These are phyloP conservation scores for Bombus pyrosoma DNA, from an alignment of 1,140 invertebrate genomes.

Conservation along the genomic window DNA sequence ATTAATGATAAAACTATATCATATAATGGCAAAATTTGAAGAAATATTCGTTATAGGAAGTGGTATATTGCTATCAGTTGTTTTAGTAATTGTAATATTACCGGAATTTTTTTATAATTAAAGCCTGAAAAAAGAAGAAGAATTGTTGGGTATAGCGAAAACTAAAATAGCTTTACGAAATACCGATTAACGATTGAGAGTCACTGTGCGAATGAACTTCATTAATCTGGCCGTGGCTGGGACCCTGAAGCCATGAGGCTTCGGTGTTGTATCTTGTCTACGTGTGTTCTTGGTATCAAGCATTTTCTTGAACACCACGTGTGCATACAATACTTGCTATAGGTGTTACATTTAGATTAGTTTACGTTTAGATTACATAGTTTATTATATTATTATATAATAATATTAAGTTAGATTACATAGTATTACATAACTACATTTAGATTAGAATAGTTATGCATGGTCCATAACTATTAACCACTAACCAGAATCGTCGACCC, in stretches of 20 bases:
- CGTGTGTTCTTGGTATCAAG: conserved; percentile 64
- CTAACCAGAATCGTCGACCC: background rate
- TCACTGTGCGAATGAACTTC: conserved; percentile 72
- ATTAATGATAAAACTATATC: background rate
- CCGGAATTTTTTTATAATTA: background rate
- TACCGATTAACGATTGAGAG: conserved; percentile 61
- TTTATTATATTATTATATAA: too few relatives aligned
- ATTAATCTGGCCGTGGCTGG: conserved; percentile 75
- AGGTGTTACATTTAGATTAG: conserved; percentile 5
- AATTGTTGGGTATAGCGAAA: background rate
- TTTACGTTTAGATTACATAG: too few relatives aligned
- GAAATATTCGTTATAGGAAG: background rate
- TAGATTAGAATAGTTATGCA: too few relatives aligned
- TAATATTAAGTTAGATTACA: too few relatives aligned
- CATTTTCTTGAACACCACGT: conserved; percentile 42
- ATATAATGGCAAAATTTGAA: background rate
- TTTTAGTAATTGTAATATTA: background rate
- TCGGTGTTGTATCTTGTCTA: conserved; percentile 59
- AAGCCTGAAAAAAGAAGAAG: background rate
- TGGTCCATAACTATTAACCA: too few relatives aligned
- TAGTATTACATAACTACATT: too few relatives aligned
- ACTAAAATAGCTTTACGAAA: background rate
- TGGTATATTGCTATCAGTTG: background rate
- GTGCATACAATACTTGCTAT: background rate
- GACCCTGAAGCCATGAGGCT: conserved; percentile 22